These are phyloP conservation scores for Opisthograptis luteolata DNA, from an alignment of 2,888 invertebrate genomes.

Conservation along the genomic window DNA sequence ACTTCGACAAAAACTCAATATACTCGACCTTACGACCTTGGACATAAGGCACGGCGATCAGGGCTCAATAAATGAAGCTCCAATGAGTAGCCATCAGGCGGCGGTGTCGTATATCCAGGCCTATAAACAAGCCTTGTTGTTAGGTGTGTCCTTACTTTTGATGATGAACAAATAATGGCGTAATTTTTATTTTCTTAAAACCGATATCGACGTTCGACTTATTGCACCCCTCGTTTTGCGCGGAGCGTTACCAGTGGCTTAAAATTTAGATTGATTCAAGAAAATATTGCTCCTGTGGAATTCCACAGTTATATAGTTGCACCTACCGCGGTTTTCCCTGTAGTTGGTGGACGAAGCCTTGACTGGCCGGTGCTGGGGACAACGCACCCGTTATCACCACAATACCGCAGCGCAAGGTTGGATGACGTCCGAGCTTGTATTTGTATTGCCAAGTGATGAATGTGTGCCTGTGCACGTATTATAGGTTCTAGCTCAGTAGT, in stretches of 20 bases:
- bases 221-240: no score
- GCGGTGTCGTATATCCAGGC: constrained; percentile 29
- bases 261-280: no score
- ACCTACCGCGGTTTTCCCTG: constrained; percentile 1
- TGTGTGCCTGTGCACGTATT: no score
- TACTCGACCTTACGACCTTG: constrained; percentile 27
- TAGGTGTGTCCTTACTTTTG: constrained; percentile 7
- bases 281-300: no score
- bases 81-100: constrained; percentile 37
- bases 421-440: constrained; percentile 13
- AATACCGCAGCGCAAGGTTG: constrained; percentile 4
- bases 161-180: not conserved
- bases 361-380: constrained; percentile 28
- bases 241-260: no score
- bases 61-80: constrained; percentile 8
- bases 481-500: no score
- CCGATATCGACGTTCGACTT: no score
- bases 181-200: not conserved
- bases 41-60: constrained; percentile 9
- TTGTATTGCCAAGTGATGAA: no score
- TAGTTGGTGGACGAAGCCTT: constrained; percentile 23
- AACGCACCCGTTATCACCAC: constrained; percentile 33
- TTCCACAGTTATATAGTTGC: no score
- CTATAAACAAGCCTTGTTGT: constrained; percentile 9
- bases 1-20: constrained; percentile 29